phyloP scores from a whole-genome alignment of 2,888 invertebrate species.

The Germaria angustata region DNA sequence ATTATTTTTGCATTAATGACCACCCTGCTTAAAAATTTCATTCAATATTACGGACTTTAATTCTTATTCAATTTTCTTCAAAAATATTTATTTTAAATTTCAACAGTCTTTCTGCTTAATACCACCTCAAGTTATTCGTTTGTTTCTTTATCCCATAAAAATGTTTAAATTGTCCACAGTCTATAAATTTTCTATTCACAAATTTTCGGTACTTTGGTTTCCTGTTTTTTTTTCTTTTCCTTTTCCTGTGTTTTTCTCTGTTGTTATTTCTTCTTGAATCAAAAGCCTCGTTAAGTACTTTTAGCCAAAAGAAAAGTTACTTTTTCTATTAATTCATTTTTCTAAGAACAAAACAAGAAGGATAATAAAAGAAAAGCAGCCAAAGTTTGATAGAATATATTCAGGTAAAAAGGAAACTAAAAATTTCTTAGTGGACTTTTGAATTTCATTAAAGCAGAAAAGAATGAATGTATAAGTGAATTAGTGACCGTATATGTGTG shows the following conservation, averaged over 20 bases:
- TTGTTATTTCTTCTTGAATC: conserved; percentile 4
- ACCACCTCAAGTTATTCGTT: background rate
- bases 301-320: conserved; percentile 33
- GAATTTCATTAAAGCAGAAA: background rate
- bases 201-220: conserved; percentile 7
- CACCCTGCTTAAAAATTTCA: too few relatives aligned
- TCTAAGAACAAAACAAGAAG: background rate
- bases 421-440: conserved; percentile 15
- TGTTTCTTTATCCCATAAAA: background rate
- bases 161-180: conserved; percentile 15
- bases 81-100: too few relatives aligned
- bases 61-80: too few relatives aligned
- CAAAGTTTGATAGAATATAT: conserved; percentile 17
- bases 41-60: too few relatives aligned
- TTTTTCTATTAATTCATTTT: conserved; percentile 31
- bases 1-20: too few relatives aligned
- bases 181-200: conserved; percentile 22
- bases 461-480: too few relatives aligned
- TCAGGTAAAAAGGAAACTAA: conserved; percentile 21
- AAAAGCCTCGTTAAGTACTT: conserved; percentile 43
- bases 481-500: too few relatives aligned
- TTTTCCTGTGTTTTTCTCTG: background rate
- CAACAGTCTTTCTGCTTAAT: background rate
- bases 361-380: background rate
- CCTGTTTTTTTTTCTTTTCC: background rate